Evolutionary conservation across 1,140 invertebrate species (phyloP).

Genomic region (Bombyx mandarina): DNA sequence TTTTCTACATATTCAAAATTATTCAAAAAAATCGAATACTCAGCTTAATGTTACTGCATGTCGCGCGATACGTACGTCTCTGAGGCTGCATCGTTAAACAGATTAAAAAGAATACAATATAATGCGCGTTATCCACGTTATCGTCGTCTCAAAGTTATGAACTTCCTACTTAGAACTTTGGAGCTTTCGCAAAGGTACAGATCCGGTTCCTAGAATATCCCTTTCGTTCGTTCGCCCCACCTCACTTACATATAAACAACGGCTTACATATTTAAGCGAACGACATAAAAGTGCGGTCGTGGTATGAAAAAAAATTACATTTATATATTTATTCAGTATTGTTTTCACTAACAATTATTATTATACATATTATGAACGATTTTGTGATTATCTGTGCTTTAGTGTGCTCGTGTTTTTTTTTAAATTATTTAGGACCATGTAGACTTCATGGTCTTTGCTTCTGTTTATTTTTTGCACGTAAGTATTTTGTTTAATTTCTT

Average conservation of each 20-base stretch:
- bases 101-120: not conserved
- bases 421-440: no score
- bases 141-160: conserved; percentile 16
- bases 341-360: no score
- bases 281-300: conserved; percentile 42
- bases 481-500: no score
- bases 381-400: no score
- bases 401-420: no score
- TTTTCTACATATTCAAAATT: not conserved
- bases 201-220: conserved; percentile 49
- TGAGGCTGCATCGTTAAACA: not conserved
- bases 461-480: no score
- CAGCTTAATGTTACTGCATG: not conserved
- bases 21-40: not conserved
- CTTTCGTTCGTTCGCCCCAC: conserved; percentile 32
- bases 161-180: conserved; percentile 56
- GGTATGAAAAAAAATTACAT: conserved; percentile 12
- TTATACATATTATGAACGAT: no score
- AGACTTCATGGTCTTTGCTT: no score
- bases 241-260: conserved; percentile 27
- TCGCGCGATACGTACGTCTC: not conserved
- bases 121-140: conserved; percentile 21
- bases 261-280: conserved; percentile 56
- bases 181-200: conserved; percentile 40
- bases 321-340: not conserved